A percentile compares a stretch with the other conserved stretches of the same genome.
Conservation (phyloP, 2,797 vertebrate genomes). For the Hafferia zeledoni region DNA sequence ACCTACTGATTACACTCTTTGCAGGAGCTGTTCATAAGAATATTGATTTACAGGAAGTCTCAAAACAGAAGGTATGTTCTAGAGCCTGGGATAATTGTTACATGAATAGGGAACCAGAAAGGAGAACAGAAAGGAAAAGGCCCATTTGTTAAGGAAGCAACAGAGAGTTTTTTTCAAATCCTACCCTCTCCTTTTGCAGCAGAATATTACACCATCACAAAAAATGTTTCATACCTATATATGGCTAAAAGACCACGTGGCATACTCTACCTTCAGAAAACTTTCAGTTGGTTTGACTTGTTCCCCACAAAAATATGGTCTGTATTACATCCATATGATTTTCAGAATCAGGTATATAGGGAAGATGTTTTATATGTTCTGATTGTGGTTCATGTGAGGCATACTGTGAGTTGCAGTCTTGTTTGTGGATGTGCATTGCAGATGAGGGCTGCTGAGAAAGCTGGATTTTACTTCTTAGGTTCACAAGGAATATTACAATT, state of each 20-base stretch:
- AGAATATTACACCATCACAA: neutral
- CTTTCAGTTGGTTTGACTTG: neutral
- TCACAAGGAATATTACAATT: neutral
- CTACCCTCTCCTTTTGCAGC: slow-evolving; percentile 4
- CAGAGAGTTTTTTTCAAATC: slow-evolving; percentile 22
- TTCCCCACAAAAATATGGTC: neutral
- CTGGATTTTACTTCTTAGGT: neutral
- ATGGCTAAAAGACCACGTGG: neutral
- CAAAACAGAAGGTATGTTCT: slow-evolving; percentile 26
- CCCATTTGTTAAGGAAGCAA: slow-evolving; percentile 45
- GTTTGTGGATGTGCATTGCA: neutral
- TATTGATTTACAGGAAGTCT: slow-evolving; percentile 15
- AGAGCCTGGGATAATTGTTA: slow-evolving; percentile 43
- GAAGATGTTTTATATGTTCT: neutral
- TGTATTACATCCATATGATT: neutral
- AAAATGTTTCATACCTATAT: neutral
- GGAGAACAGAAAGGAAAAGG: slow-evolving; percentile 69
- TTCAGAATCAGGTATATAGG: neutral
- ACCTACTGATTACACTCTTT: fast-evolving
- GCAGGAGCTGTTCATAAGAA: neutral
- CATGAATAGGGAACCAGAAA: slow-evolving; percentile 65
- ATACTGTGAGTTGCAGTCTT: neutral
- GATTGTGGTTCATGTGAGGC: neutral
- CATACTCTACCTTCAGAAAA: neutral
- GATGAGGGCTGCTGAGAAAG: neutral